phyloP scores from a whole-genome alignment of 2,888 invertebrate genomes.

The Camponotus fellah region DNA sequence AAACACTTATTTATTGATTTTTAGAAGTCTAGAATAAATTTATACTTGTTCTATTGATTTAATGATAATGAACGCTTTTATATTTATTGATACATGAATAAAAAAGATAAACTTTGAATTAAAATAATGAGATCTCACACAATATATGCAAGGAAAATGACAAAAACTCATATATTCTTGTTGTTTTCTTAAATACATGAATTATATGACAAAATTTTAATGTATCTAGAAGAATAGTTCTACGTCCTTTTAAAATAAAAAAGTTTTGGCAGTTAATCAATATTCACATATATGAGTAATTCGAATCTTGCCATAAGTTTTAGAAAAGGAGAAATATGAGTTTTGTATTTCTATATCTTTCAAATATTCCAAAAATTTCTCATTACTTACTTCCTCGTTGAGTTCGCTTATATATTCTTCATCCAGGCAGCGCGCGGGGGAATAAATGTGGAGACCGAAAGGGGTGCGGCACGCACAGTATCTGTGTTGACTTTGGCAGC shows the following conservation, averaged over 20 bases:
- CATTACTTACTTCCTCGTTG: constrained; percentile 2
- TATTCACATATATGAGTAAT: neutral
- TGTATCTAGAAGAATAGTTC: neutral
- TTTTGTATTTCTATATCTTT: neutral
- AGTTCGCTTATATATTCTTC: constrained; percentile 11
- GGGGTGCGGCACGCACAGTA: constrained; percentile 88
- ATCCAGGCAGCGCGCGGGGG: constrained; percentile 87
- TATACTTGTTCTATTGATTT: neutral
- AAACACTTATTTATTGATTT: neutral
- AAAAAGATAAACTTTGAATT: neutral
- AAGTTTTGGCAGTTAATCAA: neutral
- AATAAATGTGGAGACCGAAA: constrained; percentile 89
- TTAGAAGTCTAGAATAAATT: neutral
- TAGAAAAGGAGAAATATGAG: neutral
- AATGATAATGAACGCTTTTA: neutral
- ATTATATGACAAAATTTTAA: neutral
- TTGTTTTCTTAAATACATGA: neutral
- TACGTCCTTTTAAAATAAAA: neutral
- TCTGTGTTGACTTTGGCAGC: constrained; percentile 89
- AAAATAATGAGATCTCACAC: neutral
- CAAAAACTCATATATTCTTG: neutral
- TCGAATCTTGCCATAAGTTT: neutral
- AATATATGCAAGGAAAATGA: neutral
- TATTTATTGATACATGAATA: neutral
- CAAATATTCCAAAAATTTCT: neutral